Evolutionary conservation across 2,888 invertebrate genomes (phyloP), one percentile per base, ranked within the genome.

Genomic region (Thysanoteuthis rhombus): DNA sequence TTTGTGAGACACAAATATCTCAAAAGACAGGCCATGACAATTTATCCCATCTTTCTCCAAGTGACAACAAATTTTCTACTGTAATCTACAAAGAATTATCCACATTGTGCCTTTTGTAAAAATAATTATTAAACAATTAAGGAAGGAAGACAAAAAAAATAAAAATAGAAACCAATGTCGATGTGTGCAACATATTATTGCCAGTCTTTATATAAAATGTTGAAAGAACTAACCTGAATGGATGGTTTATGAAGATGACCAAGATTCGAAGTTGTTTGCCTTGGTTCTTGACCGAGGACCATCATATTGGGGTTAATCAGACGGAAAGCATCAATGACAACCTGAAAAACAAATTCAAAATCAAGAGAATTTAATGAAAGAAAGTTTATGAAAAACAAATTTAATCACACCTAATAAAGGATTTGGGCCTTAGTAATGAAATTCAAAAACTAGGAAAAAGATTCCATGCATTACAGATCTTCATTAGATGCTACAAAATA

Each of bases 291-390:
- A 2, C 99, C 99, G 89, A 99, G 97, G 16, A 99, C 99, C 98
- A 99, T 98, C 98, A 99, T 99, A 97, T 99, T 99, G 28, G 99
- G 99, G 97, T 99, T 99, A 96, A 99, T 99, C 95, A 99, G 98
- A 96, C 99, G 98, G 98, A 99, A 99, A 94, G 99, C 99, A 97
- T 99, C 99, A 96, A 99, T 99, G n/a, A 99, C 99, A 92, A 99
- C 99, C 98, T 99, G 98, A 6, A 97, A 97, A 96, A 94, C 93
- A 95, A 95, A 90, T 75, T 58, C n/a, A 25, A 92, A 93, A 38
- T 32, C 32, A 45, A 93, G 32, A 39, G 16, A 2, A 36, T n/a
- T 32, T n/a, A 12, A 75, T 75, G 0, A 75, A 75, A 58, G 8
- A 75, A n/a, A 75, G 10, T n/a, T 75, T n/a, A 75, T n/a, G n/a